A percentile compares a stretch with the other conserved stretches of the same genome.
These are phyloP conservation scores for Gryllus bimaculatus DNA, from an alignment of 1,140 invertebrate genomes.

Conservation along the genomic window DNA sequence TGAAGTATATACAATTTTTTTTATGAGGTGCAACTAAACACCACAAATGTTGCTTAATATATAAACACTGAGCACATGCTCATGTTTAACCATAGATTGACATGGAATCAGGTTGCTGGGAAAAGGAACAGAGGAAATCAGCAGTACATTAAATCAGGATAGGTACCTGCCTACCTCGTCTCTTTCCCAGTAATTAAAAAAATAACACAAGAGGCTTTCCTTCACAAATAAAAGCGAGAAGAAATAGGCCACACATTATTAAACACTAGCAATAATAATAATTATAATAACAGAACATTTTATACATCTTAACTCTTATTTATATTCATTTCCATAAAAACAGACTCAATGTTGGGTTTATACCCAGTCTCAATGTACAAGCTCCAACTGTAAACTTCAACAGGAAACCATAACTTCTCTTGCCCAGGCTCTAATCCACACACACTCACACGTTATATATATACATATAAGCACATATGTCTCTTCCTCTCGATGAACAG, in stretches of 20 bases:
- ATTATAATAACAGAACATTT: constrained; percentile 14
- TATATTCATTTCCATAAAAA: constrained; percentile 9
- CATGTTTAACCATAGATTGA: not conserved
- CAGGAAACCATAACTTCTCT: not conserved
- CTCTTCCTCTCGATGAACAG: not conserved
- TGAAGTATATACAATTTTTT: not conserved
- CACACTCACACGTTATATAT: not conserved
- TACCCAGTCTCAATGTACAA: not conserved
- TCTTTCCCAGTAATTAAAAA: constrained; percentile 7
- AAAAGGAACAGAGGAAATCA: not conserved
- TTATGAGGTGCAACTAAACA: not conserved
- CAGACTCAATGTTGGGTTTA: not conserved
- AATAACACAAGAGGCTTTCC: not conserved
- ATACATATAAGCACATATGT: not conserved
- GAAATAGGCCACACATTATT: not conserved
- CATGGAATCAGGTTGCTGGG: not conserved
- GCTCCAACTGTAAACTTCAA: not conserved
- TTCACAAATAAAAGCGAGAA: constrained; percentile 2
- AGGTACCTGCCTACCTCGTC: not conserved
- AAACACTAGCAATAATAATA: constrained; percentile 9
- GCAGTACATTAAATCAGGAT: constrained; percentile 3
- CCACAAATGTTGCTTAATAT: not conserved
- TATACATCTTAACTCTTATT: constrained; percentile 16
- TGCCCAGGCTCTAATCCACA: not conserved
- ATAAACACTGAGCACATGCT: not conserved